Evolutionary conservation across 1,140 invertebrate genomes (phyloP).

Genomic region (Apocrypta bakeri): DNA sequence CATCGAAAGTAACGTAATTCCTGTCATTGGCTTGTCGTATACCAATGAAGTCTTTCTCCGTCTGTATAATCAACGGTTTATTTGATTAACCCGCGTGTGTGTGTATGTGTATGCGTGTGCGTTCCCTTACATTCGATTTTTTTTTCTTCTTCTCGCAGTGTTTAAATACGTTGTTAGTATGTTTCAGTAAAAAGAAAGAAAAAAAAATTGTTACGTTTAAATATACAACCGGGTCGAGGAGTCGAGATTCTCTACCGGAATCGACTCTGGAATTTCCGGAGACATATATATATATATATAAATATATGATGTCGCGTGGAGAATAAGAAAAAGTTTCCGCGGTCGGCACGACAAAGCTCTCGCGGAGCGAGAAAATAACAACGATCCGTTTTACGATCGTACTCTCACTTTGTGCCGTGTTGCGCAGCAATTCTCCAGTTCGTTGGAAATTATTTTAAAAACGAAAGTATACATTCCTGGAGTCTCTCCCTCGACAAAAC

Average conservation of each 20-base stretch:
- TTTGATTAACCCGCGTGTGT: neutral
- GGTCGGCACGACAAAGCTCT: neutral
- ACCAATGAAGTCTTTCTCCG: neutral
- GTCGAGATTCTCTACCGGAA: neutral
- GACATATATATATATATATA: too few relatives aligned
- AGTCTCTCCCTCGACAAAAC: neutral
- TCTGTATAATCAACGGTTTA: neutral
- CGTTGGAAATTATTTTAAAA: slow-evolving; percentile 22
- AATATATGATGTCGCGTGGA: too few relatives aligned
- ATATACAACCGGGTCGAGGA: neutral
- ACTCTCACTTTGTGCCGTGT: slow-evolving; percentile 21
- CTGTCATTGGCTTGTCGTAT: neutral
- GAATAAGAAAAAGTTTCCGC: neutral
- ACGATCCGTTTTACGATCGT: slow-evolving; percentile 35
- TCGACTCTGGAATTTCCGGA: too few relatives aligned
- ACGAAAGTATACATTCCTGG: slow-evolving; percentile 21
- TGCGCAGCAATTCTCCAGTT: neutral
- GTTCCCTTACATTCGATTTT: too few relatives aligned
- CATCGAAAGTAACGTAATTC: neutral
- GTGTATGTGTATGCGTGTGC: too few relatives aligned
- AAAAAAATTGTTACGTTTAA: neutral
- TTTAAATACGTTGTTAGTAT: neutral
- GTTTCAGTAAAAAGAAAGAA: neutral
- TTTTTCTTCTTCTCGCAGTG: neutral
- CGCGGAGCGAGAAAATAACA: slow-evolving; percentile 5